Conservation (phyloP, 1,140 invertebrate genomes). For the Propsilocerus akamusi region DNA sequence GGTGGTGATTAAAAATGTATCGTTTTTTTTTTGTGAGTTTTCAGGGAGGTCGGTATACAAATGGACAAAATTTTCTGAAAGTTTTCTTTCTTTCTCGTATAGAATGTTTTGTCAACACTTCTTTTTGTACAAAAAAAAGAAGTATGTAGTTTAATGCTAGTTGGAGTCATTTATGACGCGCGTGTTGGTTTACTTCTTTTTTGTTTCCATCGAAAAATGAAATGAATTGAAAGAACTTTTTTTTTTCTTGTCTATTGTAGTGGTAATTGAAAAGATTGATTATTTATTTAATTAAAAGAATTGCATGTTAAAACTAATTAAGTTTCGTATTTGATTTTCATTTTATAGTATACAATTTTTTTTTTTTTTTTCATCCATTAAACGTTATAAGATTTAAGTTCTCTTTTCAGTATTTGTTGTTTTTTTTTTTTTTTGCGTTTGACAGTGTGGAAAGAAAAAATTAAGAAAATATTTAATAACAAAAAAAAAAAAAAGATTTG, state of each 20-base stretch:
- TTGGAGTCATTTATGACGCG: too few species aligned
- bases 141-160: too few species aligned
- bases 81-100: not conserved
- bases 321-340: not conserved
- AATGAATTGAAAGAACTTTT: not conserved
- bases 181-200: not conserved
- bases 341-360: constrained; percentile 3
- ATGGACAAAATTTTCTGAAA: not conserved
- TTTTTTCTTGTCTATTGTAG: not conserved
- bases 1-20: not conserved
- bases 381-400: too few species aligned
- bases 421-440: not conserved
- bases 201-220: not conserved
- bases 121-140: constrained; percentile 3
- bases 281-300: constrained; percentile 1
- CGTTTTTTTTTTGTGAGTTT: not conserved
- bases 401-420: not conserved
- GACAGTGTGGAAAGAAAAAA: not conserved
- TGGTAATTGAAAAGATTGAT: not conserved
- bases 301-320: constrained; percentile 4
- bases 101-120: too few species aligned
- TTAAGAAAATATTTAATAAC: not conserved
- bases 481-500: too few species aligned
- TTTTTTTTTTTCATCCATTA: not conserved
- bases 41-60: not conserved